These are phyloP conservation scores for Eupristina koningsbergeri DNA, from an alignment of 1,140 invertebrate genomes.

Conservation along the genomic window DNA sequence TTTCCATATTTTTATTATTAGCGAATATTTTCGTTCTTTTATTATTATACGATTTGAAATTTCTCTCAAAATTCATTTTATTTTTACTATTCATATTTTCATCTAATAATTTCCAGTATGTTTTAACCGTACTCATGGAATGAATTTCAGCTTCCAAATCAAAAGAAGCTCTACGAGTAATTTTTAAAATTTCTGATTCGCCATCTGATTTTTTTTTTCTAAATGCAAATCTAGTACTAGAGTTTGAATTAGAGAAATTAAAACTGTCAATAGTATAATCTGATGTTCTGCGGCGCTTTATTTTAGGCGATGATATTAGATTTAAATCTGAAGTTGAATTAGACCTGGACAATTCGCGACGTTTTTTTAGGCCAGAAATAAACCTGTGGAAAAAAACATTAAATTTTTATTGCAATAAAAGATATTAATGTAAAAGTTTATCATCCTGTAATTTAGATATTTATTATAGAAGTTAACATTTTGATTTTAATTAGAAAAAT, in stretches of 20 bases:
- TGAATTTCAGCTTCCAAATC: conserved; percentile 41
- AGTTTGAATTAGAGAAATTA: conserved; percentile 28
- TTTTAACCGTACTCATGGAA: conserved; percentile 31
- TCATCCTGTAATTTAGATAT: too few species aligned
- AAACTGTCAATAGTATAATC: conserved; percentile 49
- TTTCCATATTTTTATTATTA: conserved; percentile 7
- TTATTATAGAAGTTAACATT: too few species aligned
- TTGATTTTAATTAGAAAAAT: background rate
- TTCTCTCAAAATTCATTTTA: conserved; percentile 34
- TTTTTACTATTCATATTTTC: conserved; percentile 58
- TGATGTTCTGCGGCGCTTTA: conserved; percentile 58
- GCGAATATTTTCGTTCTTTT: background rate
- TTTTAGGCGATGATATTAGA: conserved; percentile 52
- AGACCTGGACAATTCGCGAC: conserved; percentile 57
- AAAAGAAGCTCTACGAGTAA: background rate
- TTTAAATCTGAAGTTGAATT: conserved; percentile 56
- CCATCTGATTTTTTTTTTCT: conserved; percentile 21
- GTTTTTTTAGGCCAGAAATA: conserved; percentile 56
- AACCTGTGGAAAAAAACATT: conserved; percentile 47
- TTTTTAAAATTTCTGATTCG: background rate
- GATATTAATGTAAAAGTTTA: too few species aligned
- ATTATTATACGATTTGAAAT: background rate
- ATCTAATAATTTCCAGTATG: conserved; percentile 45
- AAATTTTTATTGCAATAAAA: background rate
- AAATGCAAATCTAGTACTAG: conserved; percentile 38